These are phyloP conservation scores for Jacana jacana DNA, from an alignment of 2,113 vertebrate species.

Conservation along the genomic window DNA sequence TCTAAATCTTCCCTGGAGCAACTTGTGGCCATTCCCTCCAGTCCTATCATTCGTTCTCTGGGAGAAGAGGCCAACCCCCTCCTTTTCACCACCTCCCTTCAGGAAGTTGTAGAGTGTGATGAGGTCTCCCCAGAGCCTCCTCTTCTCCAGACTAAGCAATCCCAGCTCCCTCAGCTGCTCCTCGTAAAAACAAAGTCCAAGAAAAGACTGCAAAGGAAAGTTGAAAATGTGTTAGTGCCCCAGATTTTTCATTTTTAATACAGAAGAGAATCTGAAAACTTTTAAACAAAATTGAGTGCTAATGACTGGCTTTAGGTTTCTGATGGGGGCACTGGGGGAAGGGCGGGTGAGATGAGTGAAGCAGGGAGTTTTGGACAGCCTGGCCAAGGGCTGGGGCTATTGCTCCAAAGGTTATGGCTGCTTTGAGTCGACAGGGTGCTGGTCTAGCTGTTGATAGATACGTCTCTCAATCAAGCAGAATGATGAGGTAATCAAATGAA, in stretches of 20 bases:
- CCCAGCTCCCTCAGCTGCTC: no score
- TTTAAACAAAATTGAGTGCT: neutral
- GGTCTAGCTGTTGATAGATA: neutral
- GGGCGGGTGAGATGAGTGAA: neutral
- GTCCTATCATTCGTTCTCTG: no score
- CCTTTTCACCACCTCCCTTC: no score
- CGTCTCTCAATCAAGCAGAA: neutral
- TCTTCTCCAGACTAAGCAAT: no score
- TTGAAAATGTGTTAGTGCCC: neutral
- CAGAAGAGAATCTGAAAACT: neutral
- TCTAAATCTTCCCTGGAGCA: no score
- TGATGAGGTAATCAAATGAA: neutral
- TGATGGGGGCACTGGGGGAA: neutral
- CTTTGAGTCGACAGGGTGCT: neutral
- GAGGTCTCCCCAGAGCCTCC: no score
- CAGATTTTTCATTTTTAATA: neutral
- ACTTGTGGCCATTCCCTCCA: no score
- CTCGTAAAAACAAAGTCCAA: no score
- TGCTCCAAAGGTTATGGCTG: neutral
- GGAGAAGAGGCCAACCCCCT: no score
- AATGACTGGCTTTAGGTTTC: neutral
- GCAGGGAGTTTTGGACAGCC: neutral
- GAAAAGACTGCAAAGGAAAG: neutral
- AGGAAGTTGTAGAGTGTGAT: no score
- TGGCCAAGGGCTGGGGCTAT: neutral